Evolutionary conservation across 2,113 vertebrate species (phyloP), one percentile per base, ranked within the genome.

Genomic region (Chamaetylas fuelleborni): DNA sequence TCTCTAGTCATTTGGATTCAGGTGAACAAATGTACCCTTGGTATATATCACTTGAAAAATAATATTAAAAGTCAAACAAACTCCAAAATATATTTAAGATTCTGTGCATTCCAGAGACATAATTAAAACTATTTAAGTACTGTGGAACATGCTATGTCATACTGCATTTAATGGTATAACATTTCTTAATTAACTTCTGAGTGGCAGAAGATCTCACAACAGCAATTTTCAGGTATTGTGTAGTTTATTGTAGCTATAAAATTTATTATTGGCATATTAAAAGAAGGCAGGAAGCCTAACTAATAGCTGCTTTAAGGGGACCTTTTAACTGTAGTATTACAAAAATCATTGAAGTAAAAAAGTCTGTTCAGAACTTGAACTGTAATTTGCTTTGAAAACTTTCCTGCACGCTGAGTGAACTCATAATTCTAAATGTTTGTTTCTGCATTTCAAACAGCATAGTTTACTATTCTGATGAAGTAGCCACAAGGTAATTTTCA

Each of bases 401-500:
- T 76, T 67, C 13, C 36, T 94, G 62, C 62, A 64, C 0, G 1
- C 34, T 61, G 64, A 91, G 26, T 92, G 81, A 96, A 83, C 53
- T 92, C 69, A 12, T 54, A 71, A 86, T 71, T 92, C 28, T 81
- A 61, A 86, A 88, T 90, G 69, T 91, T 93, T 93, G 28, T 85
- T 88, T 87, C 48, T 95, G 45, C 72, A 81, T 95, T 94, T 93
- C 87, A 90, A 92, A 92, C 86, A 79, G 77, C 77, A 94, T 43
- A 86, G 34, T 60, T 93, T 88, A 66, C 70, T 76, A 78, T 65
- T 76, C 31, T 79, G 36, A 89, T 86, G 58, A 93, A 95, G 58
- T 91, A 96, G 96, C 90, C 69, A 93, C 61, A 80, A 97, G 92
- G 84, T 83, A 83, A 87, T 78, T 91, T 95, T 95, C 94, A 65